These are phyloP conservation scores for Chrysopilus asiliformis DNA, from an alignment of 2,888 invertebrate genomes.

Conservation along the genomic window DNA sequence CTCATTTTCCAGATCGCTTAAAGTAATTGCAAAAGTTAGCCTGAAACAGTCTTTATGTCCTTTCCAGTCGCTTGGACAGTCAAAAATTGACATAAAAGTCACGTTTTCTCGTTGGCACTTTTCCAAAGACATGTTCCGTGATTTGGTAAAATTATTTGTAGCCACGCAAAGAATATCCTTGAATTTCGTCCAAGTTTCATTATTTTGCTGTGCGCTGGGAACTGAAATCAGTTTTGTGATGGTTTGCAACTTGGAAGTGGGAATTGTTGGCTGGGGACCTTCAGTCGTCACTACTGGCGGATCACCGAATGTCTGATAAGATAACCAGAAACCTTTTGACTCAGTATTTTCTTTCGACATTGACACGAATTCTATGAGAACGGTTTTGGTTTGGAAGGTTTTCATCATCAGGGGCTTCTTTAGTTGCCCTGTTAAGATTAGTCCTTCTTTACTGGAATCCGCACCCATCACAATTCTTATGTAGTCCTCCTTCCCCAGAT, in stretches of 20 bases:
- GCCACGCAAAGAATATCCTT: slow-evolving; percentile 13
- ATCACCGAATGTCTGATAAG: background rate
- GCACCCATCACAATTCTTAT: too few species aligned
- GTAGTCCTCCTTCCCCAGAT: too few species aligned
- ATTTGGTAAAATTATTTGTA: slow-evolving; percentile 11
- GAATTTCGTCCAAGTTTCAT: slow-evolving; percentile 15
- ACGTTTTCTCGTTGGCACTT: slow-evolving; percentile 14
- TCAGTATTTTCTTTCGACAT: too few species aligned
- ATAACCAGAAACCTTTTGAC: background rate
- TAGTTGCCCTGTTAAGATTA: too few species aligned
- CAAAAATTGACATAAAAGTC: slow-evolving; percentile 14
- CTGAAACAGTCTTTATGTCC: slow-evolving; percentile 15
- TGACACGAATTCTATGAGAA: too few species aligned
- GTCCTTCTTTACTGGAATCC: too few species aligned
- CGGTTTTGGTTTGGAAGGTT: too few species aligned
- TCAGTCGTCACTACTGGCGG: background rate
- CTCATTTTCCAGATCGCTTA: slow-evolving; percentile 10
- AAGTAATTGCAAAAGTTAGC: slow-evolving; percentile 14
- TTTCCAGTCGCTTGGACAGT: slow-evolving; percentile 17
- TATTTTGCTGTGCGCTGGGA: slow-evolving; percentile 10
- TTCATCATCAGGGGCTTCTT: too few species aligned
- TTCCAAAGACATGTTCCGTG: slow-evolving; percentile 9
- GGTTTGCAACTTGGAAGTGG: background rate
- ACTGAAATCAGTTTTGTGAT: slow-evolving; percentile 3
- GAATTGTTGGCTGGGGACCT: too few species aligned